These are phyloP conservation scores for Abscondita cerata DNA, from an alignment of 2,888 invertebrate species.

Conservation along the genomic window DNA sequence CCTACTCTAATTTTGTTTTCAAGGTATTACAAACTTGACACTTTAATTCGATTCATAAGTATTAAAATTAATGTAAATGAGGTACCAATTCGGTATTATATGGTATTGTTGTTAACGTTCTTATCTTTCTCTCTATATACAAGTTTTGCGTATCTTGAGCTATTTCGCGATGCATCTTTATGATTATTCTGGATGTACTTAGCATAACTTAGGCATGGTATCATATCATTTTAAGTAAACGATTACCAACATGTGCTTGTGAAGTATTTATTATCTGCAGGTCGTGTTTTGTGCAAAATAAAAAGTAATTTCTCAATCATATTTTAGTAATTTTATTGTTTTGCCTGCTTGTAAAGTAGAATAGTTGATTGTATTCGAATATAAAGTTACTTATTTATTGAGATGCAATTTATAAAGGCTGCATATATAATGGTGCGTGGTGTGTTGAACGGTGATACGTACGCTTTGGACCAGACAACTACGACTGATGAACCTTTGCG, in stretches of 20 bases:
- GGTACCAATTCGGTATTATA: constrained; percentile 24
- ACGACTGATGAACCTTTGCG: constrained; percentile 43
- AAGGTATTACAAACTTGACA: constrained; percentile 23
- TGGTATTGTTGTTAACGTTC: constrained; percentile 23
- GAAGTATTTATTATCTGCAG: constrained; percentile 55
- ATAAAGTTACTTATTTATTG: constrained; percentile 61
- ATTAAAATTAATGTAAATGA: constrained; percentile 30
- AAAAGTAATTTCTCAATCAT: constrained; percentile 60
- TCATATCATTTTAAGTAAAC: constrained; percentile 45
- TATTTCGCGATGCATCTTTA: constrained; percentile 44
- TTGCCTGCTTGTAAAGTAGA: constrained; percentile 59
- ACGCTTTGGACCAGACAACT: constrained; percentile 34
- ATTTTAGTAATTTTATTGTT: constrained; percentile 61
- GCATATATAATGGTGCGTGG: constrained; percentile 58
- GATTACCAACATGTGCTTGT: constrained; percentile 51
- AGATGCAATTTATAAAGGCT: constrained; percentile 59
- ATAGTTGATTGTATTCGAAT: constrained; percentile 60
- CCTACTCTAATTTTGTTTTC: constrained; percentile 11
- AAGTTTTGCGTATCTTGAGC: constrained; percentile 33
- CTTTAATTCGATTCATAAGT: constrained; percentile 23
- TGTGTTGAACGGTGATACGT: constrained; percentile 44
- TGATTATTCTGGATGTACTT: constrained; percentile 48
- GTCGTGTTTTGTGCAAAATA: constrained; percentile 55
- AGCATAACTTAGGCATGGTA: constrained; percentile 48
- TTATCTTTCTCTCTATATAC: constrained; percentile 33